Base-by-base conservation (phyloP, 2,888 invertebrate species). In the Eupithecia vulgata region DNA sequence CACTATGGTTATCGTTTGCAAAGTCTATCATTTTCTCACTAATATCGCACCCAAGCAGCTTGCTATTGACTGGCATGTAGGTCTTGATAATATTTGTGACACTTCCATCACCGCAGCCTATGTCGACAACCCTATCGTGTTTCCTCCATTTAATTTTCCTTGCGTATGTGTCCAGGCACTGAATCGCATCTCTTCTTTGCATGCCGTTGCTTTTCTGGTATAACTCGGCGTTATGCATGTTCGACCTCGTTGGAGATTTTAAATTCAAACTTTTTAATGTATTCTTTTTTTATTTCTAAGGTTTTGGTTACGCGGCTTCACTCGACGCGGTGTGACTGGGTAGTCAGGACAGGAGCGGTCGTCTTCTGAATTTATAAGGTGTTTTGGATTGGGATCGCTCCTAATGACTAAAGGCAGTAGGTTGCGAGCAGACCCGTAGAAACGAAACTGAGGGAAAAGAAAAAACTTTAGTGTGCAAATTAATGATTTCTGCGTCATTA, bases 31-130 rank as follows among this genome's bases (percentile, higher is more conserved):
- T 97, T 70, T 95, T 93, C 62, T 95, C 93, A 34, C 97, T 97
- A 62, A 97, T 92, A 84, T 98, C 98, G 10, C 95, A 95, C 3
- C 97, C 97, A 67, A 95, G 86, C 5, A 97, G 80, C 71, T 89
- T 88, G 1, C 86, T 87, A 69, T 91, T 90, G 1, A 85, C 80
- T 0, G 97, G 96, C 68, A 97, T 83, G 75, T 95, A 90, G 0
- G 96, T 96, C 76, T 96, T 90, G 72, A 98, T 88, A 45, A 90
- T 82, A 42, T 96, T 89, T 0, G 96, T 95, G 15, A 97, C 96
- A 81, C 96, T 95, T 0, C 97, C 97, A 52, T 96, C 96, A 0
- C 97, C 97, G 76, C 96, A 96, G 0, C 97, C 97, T 57, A 97
- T 95, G 81, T 97, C 97, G 73, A 96, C 82, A 3, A 96, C 86